Base-by-base conservation (phyloP, 2,888 invertebrate genomes). In the Phaedon cochleariae region DNA sequence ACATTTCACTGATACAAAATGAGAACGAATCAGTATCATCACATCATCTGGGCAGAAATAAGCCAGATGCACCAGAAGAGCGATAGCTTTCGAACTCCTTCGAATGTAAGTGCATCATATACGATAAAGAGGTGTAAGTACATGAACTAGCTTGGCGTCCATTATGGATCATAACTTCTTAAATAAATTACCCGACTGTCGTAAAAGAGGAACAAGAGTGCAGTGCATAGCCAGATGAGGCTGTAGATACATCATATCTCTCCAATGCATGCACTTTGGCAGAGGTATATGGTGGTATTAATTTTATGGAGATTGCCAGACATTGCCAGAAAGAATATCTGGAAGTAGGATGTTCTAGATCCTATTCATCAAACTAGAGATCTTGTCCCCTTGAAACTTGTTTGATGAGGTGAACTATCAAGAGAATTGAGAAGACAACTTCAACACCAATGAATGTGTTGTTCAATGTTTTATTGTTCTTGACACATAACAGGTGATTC, bases 221-320 rank as follows among this genome's bases (percentile, higher is more conserved):
- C 54, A 29, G 59, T 59, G 62, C 31, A 31, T 21, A 31, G 61
- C 58, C 62, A 58, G 57, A 53, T 62, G 64, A 51, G 60, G 17
- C 53, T 21, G 52, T 57, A 54, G 58, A 64, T 68, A 64, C 61
- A 62, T 66, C 65, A 62, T 46, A 64, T 62, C 62, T 59, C 53
- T 55, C 45, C 61, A 60, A 62, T 61, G 63, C 63, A 62, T 61
- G 63, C 63, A 65, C 59, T 65, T 64, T 51, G 63, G 57, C 61
- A 61, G 59, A 51, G 60, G 62, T 64, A 64, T 54, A 64, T 54
- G 59, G 59, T 62, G 61, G 64, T 64, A 69, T 58, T 67, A 69
- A 63, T 69, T 69, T 69, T 69, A 69, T 60, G 66, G 22, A 64
- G 62, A 66, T 66, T 62, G 64, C n/a, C n/a, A n/a, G n/a, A n/a